Conservation (phyloP, 2,888 invertebrate genomes). For the Standfussiana lucernea region DNA sequence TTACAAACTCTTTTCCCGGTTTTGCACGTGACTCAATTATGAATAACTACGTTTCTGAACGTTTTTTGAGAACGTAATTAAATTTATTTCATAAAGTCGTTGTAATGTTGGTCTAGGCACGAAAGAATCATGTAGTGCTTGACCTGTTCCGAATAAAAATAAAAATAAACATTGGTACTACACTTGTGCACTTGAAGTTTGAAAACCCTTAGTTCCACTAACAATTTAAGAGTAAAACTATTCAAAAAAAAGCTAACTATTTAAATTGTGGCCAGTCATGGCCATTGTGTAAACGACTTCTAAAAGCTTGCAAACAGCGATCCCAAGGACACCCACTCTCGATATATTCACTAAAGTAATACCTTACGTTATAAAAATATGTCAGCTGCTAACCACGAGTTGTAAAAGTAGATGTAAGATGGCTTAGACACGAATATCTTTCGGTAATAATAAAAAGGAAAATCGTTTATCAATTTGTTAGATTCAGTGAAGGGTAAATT, state of each 20-base stretch:
- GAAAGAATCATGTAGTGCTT: constrained; percentile 5
- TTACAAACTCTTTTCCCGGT: constrained; percentile 60
- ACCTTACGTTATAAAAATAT: constrained; percentile 38
- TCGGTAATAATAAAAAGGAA: constrained; percentile 22
- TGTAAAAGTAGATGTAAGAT: constrained; percentile 30
- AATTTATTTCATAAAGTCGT: constrained; percentile 20
- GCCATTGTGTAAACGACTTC: neutral
- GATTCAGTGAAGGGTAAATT: constrained; percentile 40
- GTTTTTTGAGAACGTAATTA: constrained; percentile 42
- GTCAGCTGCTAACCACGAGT: constrained; percentile 21
- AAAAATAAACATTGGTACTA: neutral
- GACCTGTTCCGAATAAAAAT: neutral
- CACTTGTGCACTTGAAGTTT: neutral
- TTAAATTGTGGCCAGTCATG: neutral
- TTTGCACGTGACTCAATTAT: constrained; percentile 66
- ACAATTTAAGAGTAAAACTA: neutral
- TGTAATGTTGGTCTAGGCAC: constrained; percentile 6
- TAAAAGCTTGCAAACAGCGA: constrained; percentile 5
- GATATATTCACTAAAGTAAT: constrained; percentile 17
- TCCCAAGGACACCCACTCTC: constrained; percentile 5
- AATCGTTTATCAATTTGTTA: constrained; percentile 53
- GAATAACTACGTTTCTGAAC: constrained; percentile 44
- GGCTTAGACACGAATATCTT: constrained; percentile 22
- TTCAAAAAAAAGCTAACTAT: too few relatives aligned
- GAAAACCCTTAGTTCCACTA: neutral